Evolutionary conservation across 2,888 invertebrate species (phyloP), one percentile per base, ranked within the genome.

Genomic region (Napeogenes inachia): DNA sequence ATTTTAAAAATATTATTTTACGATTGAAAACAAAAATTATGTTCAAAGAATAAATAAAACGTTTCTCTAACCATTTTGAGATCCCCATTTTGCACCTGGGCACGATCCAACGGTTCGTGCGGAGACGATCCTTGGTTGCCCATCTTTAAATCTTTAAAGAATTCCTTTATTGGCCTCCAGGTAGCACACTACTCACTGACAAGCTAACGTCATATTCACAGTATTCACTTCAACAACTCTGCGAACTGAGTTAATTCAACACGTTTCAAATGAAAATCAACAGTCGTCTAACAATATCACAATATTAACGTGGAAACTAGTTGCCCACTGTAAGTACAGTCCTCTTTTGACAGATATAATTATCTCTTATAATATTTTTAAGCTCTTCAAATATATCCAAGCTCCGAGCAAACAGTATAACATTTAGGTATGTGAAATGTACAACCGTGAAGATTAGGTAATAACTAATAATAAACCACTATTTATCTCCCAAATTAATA

Each of bases 51-150:
- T 57, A 47, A 58, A 63, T 60, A 59, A 56, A 60, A 63, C 46
- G 10, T 42, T 33, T 46, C 42, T 58, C 81, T 68, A 80, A 90
- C 90, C 90, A 89, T 90, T 86, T 90, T 90, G 68, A 90, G 84
- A 75, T 90, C 89, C 65, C 81, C 71, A 73, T 84, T 82, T 70
- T 88, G 90, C 67, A 90, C 84, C 73, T 91, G 89, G 68, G 92
- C 93, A 82, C 94, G 92, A 81, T 95, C 95, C 82, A 96, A 92
- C 74, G 96, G 95, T 86, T 95, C 95, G 86, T 96, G 96, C 72
- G 93, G 92, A 78, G 95, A 94, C 73, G 96, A 95, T 78, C 95
- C 94, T 87, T 95, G 95, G 85, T 96, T 96, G 78, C 96, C 96
- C 96, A 95, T 96, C 73, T 70, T 85, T 55, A 45, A 21, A 21